A percentile compares a stretch with the other conserved stretches of the same genome.
Evolutionary conservation across 2,797 vertebrate genomes (phyloP).

Genomic region (Leontocebus nigricollis): DNA sequence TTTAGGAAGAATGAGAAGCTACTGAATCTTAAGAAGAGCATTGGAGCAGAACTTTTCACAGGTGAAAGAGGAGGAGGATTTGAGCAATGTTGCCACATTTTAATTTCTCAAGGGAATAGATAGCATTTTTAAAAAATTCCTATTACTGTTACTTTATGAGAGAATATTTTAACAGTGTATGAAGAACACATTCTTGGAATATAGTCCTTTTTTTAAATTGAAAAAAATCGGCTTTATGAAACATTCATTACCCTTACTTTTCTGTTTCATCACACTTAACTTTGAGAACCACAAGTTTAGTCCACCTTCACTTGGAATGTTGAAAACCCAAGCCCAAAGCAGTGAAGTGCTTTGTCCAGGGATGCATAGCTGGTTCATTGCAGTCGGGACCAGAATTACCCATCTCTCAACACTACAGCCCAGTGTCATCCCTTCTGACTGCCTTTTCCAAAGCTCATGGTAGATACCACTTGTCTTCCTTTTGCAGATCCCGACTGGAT

Average conservation of each 20-base stretch:
- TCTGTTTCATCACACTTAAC: background rate
- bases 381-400: background rate
- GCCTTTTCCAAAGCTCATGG: background rate
- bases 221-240: background rate
- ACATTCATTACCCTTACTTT: background rate
- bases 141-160: background rate
- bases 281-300: background rate
- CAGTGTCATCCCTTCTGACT: accelerated
- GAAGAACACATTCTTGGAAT: background rate
- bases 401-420: accelerated
- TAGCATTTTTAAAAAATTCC: background rate
- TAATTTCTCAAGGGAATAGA: background rate
- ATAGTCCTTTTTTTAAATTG: background rate
- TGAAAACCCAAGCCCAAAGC: background rate
- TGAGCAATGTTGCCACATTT: background rate
- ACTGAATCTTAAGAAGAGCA: background rate
- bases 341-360: background rate
- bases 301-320: background rate
- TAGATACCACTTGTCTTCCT: constrained; percentile 57
- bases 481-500: constrained; percentile 96
- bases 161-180: background rate
- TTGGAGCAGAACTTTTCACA: accelerated
- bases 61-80: background rate
- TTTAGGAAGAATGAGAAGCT: background rate
- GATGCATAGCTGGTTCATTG: background rate